phyloP scores from a whole-genome alignment of 2,797 vertebrate species.

The Ambastaia sidthimunki region DNA sequence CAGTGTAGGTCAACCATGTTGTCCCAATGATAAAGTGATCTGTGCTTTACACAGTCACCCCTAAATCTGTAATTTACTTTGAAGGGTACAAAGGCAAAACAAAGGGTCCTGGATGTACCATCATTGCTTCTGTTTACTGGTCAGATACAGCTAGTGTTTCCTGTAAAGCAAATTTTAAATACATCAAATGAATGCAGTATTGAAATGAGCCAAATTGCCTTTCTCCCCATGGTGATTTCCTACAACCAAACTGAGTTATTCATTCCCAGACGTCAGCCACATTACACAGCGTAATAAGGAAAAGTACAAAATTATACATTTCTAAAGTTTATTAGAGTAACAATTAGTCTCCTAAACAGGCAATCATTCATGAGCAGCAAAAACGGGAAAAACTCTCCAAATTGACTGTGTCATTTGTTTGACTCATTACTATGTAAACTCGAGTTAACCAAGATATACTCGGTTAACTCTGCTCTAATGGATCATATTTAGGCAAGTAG shows the following conservation, averaged over 20 bases:
- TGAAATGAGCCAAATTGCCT: constrained; percentile 58
- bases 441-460: constrained; percentile 48
- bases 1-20: constrained; percentile 41
- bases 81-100: constrained; percentile 2
- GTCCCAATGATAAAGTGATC: constrained; percentile 33
- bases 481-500: constrained; percentile 46
- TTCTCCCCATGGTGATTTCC: constrained; percentile 60
- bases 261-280: constrained; percentile 18
- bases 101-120: constrained; percentile 7
- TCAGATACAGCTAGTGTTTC: constrained; percentile 55
- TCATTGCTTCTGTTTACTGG: constrained; percentile 43
- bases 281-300: constrained; percentile 60
- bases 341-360: constrained; percentile 68
- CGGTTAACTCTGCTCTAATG: constrained; percentile 43
- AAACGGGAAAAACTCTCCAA: constrained; percentile 56
- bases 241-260: constrained; percentile 62
- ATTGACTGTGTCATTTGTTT: constrained; percentile 67
- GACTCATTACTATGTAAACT: constrained; percentile 60
- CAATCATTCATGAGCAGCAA: constrained; percentile 52
- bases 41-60: constrained; percentile 16
- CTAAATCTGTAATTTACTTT: constrained; percentile 24
- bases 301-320: constrained; percentile 64
- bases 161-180: constrained; percentile 47
- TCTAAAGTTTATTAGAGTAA: constrained; percentile 58
- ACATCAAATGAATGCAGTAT: constrained; percentile 50